phyloP scores from a whole-genome alignment of 2,888 invertebrate genomes.

The Clusia tigrina region DNA sequence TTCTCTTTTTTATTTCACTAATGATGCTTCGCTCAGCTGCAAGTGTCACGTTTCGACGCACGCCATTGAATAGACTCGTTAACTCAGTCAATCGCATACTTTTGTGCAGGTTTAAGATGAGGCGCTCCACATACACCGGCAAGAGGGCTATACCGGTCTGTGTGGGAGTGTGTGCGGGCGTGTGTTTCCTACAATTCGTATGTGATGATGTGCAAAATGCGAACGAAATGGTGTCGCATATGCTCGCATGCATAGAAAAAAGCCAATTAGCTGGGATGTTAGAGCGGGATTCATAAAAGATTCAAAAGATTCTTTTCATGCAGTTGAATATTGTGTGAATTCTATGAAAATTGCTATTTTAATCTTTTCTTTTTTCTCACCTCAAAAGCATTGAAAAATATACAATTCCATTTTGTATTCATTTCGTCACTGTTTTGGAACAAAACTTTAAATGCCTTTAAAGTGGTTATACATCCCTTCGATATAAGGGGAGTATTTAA shows the following conservation, averaged over 20 bases:
- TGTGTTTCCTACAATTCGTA: neutral
- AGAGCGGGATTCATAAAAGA: too few species aligned
- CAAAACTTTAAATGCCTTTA: too few species aligned
- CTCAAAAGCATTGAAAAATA: too few species aligned
- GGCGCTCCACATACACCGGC: neutral
- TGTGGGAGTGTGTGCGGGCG: neutral
- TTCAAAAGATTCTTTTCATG: too few species aligned
- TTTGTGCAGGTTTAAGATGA: neutral
- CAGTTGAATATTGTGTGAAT: too few species aligned
- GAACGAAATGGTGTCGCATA: neutral
- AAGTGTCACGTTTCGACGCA: conserved; percentile 12
- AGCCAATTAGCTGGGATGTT: neutral
- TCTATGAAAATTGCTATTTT: too few species aligned
- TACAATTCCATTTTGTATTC: too few species aligned
- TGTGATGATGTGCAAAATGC: neutral
- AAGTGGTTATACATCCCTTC: too few species aligned
- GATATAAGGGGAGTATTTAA: too few species aligned
- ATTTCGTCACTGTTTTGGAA: too few species aligned
- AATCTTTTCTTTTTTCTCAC: too few species aligned
- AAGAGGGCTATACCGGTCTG: neutral
- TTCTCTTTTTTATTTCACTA: conserved; percentile 14
- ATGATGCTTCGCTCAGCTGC: conserved; percentile 13
- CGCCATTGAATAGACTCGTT: conserved; percentile 14
- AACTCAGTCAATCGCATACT: conserved; percentile 6
- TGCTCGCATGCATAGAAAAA: conserved; percentile 3